Percentiles rank a stretch among this genome's conserved stretches.
These are phyloP conservation scores for Antheraea assamensis DNA, from an alignment of 2,888 invertebrate genomes.

Conservation along the genomic window DNA sequence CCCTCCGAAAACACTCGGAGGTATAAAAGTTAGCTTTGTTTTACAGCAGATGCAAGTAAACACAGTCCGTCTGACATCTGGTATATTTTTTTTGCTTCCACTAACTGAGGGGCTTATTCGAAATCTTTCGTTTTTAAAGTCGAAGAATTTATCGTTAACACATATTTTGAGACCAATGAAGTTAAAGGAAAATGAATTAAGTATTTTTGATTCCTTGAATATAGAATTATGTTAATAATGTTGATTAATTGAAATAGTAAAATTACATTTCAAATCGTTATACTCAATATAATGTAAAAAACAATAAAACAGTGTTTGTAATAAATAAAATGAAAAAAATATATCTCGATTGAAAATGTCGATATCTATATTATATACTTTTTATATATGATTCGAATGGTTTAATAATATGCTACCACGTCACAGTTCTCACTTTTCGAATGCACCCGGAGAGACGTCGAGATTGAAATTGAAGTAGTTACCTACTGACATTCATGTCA, in stretches of 20 bases:
- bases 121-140: slow-evolving; percentile 32
- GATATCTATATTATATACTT: neutral
- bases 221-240: neutral
- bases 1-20: slow-evolving; percentile 52
- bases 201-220: neutral
- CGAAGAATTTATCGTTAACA: slow-evolving; percentile 23
- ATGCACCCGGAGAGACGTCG: slow-evolving; percentile 44
- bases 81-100: slow-evolving; percentile 73
- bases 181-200: neutral
- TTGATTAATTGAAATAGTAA: too few species aligned
- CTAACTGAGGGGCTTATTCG: slow-evolving; percentile 49
- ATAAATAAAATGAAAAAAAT: neutral
- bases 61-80: slow-evolving; percentile 73
- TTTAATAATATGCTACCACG: slow-evolving; percentile 33
- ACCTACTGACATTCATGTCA: slow-evolving; percentile 32
- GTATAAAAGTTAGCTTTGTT: slow-evolving; percentile 72
- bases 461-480: slow-evolving; percentile 55
- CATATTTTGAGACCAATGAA: slow-evolving; percentile 11
- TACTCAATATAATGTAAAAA: neutral
- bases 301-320: neutral
- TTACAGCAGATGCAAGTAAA: slow-evolving; percentile 76
- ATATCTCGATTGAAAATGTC: slow-evolving; percentile 19
- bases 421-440: slow-evolving; percentile 62
- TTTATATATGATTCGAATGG: slow-evolving; percentile 17
- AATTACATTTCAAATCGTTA: neutral